A percentile compares a stretch with the other conserved stretches of the same genome.
phyloP scores from a whole-genome alignment of 2,113 vertebrate genomes.

The Calidris pygmaea region DNA sequence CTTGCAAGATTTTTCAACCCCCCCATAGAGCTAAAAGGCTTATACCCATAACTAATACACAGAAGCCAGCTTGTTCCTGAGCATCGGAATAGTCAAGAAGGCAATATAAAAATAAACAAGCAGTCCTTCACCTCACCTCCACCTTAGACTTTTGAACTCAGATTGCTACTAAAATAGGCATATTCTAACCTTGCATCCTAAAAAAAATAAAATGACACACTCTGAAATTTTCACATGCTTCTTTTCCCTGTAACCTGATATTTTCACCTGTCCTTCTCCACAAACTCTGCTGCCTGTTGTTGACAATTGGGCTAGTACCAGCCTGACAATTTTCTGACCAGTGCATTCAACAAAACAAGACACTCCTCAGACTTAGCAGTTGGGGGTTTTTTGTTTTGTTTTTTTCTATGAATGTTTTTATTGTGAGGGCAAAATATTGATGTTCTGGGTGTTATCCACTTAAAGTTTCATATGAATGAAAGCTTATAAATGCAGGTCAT shows the following conservation, averaged over 20 bases:
- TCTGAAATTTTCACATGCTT: constrained; percentile 42
- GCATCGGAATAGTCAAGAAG: not conserved
- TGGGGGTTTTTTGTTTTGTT: not conserved
- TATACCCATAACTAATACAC: not conserved
- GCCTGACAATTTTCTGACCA: constrained; percentile 1
- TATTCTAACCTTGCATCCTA: not conserved
- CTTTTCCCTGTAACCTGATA: constrained; percentile 60
- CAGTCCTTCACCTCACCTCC: constrained; percentile 30
- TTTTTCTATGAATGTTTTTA: not conserved
- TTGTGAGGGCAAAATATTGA: constrained; percentile 23
- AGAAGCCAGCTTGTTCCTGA: not conserved
- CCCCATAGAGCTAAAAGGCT: not conserved
- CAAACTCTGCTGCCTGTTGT: constrained; percentile 18
- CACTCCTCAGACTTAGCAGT: not conserved
- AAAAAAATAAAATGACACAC: not conserved
- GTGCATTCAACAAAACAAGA: not conserved
- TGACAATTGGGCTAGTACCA: constrained; percentile 18
- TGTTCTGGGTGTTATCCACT: constrained; percentile 32
- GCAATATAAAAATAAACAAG: not conserved
- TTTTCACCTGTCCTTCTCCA: constrained; percentile 64
- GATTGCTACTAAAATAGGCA: constrained; percentile 35
- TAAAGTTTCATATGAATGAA: constrained; percentile 15
- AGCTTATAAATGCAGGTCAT: not conserved
- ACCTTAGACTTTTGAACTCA: constrained; percentile 7
- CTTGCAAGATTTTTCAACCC: not conserved